phyloP scores from a whole-genome alignment of 1,140 invertebrate genomes.

The Zaprionus lachaisei region DNA sequence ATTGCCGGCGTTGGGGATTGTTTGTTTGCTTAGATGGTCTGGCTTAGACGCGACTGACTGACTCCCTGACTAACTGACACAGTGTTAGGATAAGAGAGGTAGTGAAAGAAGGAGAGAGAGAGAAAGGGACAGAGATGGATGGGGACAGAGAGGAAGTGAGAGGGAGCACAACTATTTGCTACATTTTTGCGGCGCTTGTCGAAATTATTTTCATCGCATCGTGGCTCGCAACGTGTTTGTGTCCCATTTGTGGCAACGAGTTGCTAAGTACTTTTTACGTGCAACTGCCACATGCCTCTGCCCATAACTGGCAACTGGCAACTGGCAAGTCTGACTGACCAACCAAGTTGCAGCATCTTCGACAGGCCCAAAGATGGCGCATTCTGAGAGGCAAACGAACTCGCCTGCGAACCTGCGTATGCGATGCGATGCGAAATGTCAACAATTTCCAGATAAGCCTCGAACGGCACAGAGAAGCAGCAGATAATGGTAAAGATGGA shows the following conservation, averaged over 20 bases:
- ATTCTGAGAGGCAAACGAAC: neutral
- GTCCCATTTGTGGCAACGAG: slow-evolving; percentile 60
- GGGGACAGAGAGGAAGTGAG: neutral
- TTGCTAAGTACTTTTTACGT: slow-evolving; percentile 38
- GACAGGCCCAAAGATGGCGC: slow-evolving; percentile 5
- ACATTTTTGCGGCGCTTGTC: slow-evolving; percentile 43
- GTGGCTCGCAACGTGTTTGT: slow-evolving; percentile 62
- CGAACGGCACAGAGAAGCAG: neutral
- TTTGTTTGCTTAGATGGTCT: slow-evolving; percentile 37
- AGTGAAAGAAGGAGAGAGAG: neutral
- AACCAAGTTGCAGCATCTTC: slow-evolving; percentile 2
- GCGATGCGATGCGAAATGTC: neutral
- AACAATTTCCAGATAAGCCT: slow-evolving; percentile 8
- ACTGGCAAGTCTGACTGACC: slow-evolving; percentile 19
- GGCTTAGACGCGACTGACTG: slow-evolving; percentile 22
- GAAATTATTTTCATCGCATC: slow-evolving; percentile 44
- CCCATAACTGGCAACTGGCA: slow-evolving; percentile 38
- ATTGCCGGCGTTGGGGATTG: slow-evolving; percentile 41
- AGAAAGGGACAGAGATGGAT: neutral
- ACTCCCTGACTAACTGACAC: slow-evolving; percentile 6
- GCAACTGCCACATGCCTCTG: slow-evolving; percentile 28
- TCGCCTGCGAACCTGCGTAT: neutral
- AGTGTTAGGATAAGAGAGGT: neutral
- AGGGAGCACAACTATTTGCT: slow-evolving; percentile 48
- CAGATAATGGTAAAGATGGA: slow-evolving; percentile 4